Base-by-base conservation (phyloP, 2,113 vertebrate genomes). In the Bothrops jararaca region DNA sequence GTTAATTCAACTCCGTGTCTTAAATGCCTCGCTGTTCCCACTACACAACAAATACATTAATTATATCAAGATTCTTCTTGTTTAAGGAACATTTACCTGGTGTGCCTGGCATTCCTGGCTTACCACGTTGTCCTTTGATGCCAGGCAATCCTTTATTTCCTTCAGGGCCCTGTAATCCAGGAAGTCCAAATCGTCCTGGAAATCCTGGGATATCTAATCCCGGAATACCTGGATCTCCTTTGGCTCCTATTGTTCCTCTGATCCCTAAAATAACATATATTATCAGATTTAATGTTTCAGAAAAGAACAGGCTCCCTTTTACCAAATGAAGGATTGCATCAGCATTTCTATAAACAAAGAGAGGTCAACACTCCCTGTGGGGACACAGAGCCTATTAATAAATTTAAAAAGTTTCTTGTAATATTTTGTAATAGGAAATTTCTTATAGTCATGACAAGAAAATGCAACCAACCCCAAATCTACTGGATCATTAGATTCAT, bases 91-190 rank as follows among this genome's bases (percentile, higher is more conserved):
- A 92, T 53, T 93, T 97, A 97, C 98, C 98, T 95, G 96, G 92
- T 54, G 15, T 87, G 4, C 98, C 98, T 94, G 90, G n/a, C 52
- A 93, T 5, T 95, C 98, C 98, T 91, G 96, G 95, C 15, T 93
- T 95, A 93, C 98, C 98, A 95, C 96, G 85, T 45, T 54, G 92
- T 88, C 98, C 98, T 85, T 91, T 96, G 24, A 53, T 91, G 91
- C 98, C 98, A 94, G 95, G 95, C 53, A 95, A 94, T 48, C 97
- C 97, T 1, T 7, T 42, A 64, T 89, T 93, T 89, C 98, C 97
- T 89, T 18, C 95, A 39, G 57, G 93, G 92, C 98, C 98, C 85
- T 91, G 95, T n/a, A 91, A 94, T 95, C 98, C 98, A 90, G 97
- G 96, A 18, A 92, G 94, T 18, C 98, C 98, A 50, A 96, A 96